Evolutionary conservation across 2,888 invertebrate species (phyloP), one percentile per base, ranked within the genome.

Genomic region (Siphlonurus alternatus): DNA sequence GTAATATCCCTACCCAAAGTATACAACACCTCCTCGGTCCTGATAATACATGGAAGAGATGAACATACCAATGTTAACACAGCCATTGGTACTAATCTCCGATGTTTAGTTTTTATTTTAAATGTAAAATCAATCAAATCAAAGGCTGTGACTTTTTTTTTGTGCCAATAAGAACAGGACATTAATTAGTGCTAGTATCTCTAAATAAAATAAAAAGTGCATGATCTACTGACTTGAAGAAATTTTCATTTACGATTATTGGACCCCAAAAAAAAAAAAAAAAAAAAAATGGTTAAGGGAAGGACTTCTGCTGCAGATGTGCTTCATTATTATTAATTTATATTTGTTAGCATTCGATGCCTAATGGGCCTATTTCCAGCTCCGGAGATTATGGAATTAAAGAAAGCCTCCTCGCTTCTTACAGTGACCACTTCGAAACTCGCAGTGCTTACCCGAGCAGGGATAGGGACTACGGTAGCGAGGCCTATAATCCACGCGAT

Each of bases 391-490:
- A 63, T 62, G 62, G 62, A 56, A 56, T 54, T 56, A 63, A 63
- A 59, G 59, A 56, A 20, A 59, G 59, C 38, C 51, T 56, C 62
- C 54, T 22, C 56, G 56, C 63, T 59, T 54, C 38, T 59, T 63
- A 59, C 63, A 63, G 63, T 63, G 63, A 63, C 59, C 25, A 56
- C 63, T 63, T 59, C 63, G 59, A 63, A 51, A 56, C 59, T 23
- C 63, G 63, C 63, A 63, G 63, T 63, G 51, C 63, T 56, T 63
- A 63, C 63, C 51, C 63, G 51, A 63, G 63, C 63, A 63, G 63
- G 59, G 23, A 56, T 63, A 59, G 63, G 51, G 63, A 63, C 63
- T 59, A 59, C 38, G 23, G 51, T 63, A 59, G 63, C 59, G 63
- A 63, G 63, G 59, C 63, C 18, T 63, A 59, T 59, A 62, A 25